Conservation (phyloP, 2,113 vertebrate species). For the Sisor rabdophorus region DNA sequence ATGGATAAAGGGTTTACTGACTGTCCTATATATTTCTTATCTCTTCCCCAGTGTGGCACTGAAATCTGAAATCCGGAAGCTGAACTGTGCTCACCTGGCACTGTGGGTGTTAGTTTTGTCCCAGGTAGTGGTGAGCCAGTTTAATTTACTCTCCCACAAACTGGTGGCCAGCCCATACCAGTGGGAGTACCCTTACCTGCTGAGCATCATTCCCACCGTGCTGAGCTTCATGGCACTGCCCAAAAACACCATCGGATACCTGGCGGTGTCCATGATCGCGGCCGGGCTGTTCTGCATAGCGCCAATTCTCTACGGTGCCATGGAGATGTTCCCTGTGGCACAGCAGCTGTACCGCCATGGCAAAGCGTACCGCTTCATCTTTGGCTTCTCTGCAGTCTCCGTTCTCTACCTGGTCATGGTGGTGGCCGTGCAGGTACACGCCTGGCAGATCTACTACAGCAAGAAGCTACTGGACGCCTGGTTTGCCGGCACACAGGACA, state of each 20-base stretch:
- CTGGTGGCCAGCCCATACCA: slow-evolving; percentile 89
- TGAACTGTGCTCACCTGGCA: slow-evolving; percentile 84
- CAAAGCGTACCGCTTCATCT: slow-evolving; percentile 93
- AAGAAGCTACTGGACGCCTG: slow-evolving; percentile 96
- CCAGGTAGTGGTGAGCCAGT: slow-evolving; percentile 83
- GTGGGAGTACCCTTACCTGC: slow-evolving; percentile 93
- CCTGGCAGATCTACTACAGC: slow-evolving; percentile 97
- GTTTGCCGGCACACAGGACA: slow-evolving; percentile 94
- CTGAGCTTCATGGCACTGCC: slow-evolving; percentile 87
- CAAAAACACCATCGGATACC: slow-evolving; percentile 94
- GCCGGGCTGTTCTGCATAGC: slow-evolving; percentile 87
- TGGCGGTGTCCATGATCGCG: slow-evolving; percentile 96
- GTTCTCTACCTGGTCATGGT: slow-evolving; percentile 91
- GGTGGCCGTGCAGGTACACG: slow-evolving; percentile 87
- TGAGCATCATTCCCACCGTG: slow-evolving; percentile 83
- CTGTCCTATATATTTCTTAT: not conserved
- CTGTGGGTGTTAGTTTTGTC: slow-evolving; percentile 84
- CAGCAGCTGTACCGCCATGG: slow-evolving; percentile 94
- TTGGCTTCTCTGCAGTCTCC: slow-evolving; percentile 83
- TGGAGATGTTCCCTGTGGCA: slow-evolving; percentile 97
- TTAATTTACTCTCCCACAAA: slow-evolving; percentile 84
- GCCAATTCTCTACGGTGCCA: slow-evolving; percentile 88
- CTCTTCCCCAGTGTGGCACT: slow-evolving; percentile 77
- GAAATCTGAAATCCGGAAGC: slow-evolving; percentile 92
- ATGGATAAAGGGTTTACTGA: not conserved